These are phyloP conservation scores for Amblyraja radiata DNA, from an alignment of 2,797 vertebrate genomes.

Conservation along the genomic window DNA sequence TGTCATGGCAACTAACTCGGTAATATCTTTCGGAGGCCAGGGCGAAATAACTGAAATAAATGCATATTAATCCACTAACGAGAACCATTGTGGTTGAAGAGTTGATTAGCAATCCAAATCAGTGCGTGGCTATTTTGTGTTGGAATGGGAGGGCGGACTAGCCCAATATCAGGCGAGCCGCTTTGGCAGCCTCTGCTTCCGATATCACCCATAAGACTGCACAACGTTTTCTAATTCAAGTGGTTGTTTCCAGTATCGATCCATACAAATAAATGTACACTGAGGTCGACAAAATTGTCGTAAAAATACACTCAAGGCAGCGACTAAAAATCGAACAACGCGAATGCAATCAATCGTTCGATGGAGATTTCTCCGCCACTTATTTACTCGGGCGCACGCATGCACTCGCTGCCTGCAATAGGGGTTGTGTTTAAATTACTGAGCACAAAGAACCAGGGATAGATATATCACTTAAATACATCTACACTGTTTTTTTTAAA, in stretches of 20 bases:
- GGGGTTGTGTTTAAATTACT: conserved; percentile 20
- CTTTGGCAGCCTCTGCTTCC: conserved; percentile 43
- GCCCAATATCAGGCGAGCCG: conserved; percentile 36
- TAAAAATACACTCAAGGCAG: conserved; percentile 48
- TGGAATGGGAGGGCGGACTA: conserved; percentile 38
- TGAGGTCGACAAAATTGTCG: conserved; percentile 49
- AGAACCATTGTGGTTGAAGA: background rate
- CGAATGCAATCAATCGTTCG: conserved; percentile 45
- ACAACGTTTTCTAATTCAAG: conserved; percentile 45
- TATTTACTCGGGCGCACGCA: conserved; percentile 26
- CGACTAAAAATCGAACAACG: conserved; percentile 46
- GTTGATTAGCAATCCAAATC: conserved; percentile 28
- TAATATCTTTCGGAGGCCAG: background rate
- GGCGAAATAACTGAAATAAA: background rate
- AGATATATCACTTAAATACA: background rate
- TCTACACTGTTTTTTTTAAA: background rate
- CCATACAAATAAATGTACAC: conserved; percentile 54
- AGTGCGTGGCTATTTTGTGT: conserved; percentile 24
- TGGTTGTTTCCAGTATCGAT: conserved; percentile 57
- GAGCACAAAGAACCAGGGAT: background rate
- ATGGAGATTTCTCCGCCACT: conserved; percentile 26
- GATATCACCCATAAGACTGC: conserved; percentile 45
- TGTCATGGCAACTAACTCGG: background rate
- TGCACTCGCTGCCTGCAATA: background rate
- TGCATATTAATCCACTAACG: background rate